A percentile compares a stretch with the other conserved stretches of the same genome.
phyloP scores from a whole-genome alignment of 1,140 invertebrate species.

The Heliconius hewitsoni region DNA sequence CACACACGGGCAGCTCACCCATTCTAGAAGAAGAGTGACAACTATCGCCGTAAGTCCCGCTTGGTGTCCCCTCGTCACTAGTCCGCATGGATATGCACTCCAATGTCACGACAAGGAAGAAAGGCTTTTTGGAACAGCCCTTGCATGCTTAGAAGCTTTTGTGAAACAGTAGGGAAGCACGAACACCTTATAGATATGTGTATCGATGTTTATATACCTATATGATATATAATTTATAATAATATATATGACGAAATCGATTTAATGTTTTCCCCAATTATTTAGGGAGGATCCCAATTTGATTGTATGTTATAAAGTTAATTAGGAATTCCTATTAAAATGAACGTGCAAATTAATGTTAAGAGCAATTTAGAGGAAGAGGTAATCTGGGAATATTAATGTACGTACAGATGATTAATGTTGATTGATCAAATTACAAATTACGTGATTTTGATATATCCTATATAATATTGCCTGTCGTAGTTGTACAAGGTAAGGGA shows the following conservation, averaged over 20 bases:
- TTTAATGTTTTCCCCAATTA: constrained; percentile 21
- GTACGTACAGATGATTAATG: constrained; percentile 21
- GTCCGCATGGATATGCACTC: constrained; percentile 72
- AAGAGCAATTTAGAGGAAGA: constrained; percentile 3
- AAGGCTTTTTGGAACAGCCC: constrained; percentile 71
- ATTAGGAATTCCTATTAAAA: constrained; percentile 1
- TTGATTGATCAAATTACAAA: constrained; percentile 17
- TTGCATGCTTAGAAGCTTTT: constrained; percentile 79
- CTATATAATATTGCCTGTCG: constrained; percentile 18
- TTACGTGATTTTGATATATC: constrained; percentile 26
- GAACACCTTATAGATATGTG: constrained; percentile 71
- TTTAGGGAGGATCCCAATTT: background rate
- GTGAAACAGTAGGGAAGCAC: constrained; percentile 71
- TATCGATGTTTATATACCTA: constrained; percentile 50
- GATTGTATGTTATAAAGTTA: background rate
- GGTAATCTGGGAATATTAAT: background rate
- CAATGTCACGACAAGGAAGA: constrained; percentile 56
- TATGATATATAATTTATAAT: constrained; percentile 21
- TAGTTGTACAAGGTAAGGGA: constrained; percentile 24
- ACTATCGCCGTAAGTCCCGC: constrained; percentile 68
- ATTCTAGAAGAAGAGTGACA: constrained; percentile 73
- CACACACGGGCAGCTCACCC: constrained; percentile 49
- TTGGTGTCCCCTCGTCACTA: constrained; percentile 72
- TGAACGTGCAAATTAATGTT: constrained; percentile 6
- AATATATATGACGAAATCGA: constrained; percentile 16